Evolutionary conservation across 2,797 vertebrate species (phyloP).

Genomic region (Carapus acus): DNA sequence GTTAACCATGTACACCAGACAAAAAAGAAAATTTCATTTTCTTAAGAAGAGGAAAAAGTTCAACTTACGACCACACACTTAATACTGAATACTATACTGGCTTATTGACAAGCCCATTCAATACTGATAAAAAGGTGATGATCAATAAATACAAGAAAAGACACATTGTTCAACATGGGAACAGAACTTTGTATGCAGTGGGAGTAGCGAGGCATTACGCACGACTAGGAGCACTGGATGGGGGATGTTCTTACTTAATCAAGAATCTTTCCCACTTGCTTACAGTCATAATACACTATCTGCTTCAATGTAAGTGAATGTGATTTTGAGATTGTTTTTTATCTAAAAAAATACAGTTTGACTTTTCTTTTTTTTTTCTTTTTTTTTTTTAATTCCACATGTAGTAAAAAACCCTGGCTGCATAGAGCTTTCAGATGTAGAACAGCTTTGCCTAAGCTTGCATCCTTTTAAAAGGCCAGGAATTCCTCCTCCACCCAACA

Average conservation of each 20-base stretch:
- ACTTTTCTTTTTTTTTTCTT: constrained; percentile 73
- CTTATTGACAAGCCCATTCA: constrained; percentile 74
- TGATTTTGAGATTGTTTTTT: constrained; percentile 78
- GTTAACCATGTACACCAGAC: constrained; percentile 74
- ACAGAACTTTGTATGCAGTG: constrained; percentile 51
- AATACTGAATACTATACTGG: constrained; percentile 80
- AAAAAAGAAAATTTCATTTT: constrained; percentile 65
- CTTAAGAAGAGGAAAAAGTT: constrained; percentile 58
- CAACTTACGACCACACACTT: constrained; percentile 78
- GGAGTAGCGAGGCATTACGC: constrained; percentile 38
- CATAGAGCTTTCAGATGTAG: constrained; percentile 82
- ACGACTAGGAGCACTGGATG: constrained; percentile 34
- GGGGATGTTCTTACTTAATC: constrained; percentile 64
- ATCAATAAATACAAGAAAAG: constrained; percentile 81
- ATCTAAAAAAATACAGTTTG: constrained; percentile 82
- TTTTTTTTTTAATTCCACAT: constrained; percentile 81
- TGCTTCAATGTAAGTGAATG: constrained; percentile 81
- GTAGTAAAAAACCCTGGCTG: constrained; percentile 81
- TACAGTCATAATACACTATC: constrained; percentile 70
- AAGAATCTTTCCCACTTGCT: constrained; percentile 62
- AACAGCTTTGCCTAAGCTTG: constrained; percentile 77
- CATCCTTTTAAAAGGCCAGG: constrained; percentile 79
- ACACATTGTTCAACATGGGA: constrained; percentile 65
- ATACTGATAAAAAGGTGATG: constrained; percentile 78
- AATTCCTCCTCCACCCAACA: constrained; percentile 73